Conservation (phyloP, 1,140 invertebrate genomes). For the Leucophenga varia region DNA sequence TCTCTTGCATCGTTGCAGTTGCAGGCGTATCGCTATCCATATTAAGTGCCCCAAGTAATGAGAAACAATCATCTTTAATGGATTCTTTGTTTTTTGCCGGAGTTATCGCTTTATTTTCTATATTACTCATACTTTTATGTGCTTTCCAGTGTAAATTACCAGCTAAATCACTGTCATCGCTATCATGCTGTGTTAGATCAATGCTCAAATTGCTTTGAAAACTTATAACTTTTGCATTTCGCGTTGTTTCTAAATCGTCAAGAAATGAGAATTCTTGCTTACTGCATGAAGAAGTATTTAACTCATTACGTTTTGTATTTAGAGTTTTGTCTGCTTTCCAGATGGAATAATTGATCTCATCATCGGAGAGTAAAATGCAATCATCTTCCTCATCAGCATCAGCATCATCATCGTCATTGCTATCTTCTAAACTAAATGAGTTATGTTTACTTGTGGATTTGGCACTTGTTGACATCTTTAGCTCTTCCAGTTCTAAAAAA, state of each 20-base stretch:
- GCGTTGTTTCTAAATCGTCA: not conserved
- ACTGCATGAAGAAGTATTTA: not conserved
- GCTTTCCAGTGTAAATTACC: too few species aligned
- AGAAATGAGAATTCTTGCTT: not conserved
- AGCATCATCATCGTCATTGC: conserved; percentile 13
- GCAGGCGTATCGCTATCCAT: too few species aligned
- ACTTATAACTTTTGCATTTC: not conserved
- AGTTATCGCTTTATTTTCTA: too few species aligned
- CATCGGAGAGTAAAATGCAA: conserved; percentile 40
- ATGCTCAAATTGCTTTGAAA: too few species aligned
- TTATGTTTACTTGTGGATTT: not conserved
- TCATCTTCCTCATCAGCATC: conserved; percentile 15
- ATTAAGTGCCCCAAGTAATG: too few species aligned
- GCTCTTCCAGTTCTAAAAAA: too few species aligned
- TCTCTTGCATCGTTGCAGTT: too few species aligned
- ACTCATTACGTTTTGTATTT: not conserved
- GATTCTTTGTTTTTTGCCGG: too few species aligned
- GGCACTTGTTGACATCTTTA: not conserved
- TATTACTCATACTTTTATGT: too few species aligned
- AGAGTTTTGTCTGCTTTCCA: conserved; percentile 40
- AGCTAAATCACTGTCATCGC: too few species aligned
- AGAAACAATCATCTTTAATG: too few species aligned
- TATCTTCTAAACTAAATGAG: conserved; percentile 12
- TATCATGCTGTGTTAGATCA: too few species aligned
- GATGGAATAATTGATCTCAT: conserved; percentile 54